Base-by-base conservation (phyloP, 2,888 invertebrate species). In the Tipula helvola region DNA sequence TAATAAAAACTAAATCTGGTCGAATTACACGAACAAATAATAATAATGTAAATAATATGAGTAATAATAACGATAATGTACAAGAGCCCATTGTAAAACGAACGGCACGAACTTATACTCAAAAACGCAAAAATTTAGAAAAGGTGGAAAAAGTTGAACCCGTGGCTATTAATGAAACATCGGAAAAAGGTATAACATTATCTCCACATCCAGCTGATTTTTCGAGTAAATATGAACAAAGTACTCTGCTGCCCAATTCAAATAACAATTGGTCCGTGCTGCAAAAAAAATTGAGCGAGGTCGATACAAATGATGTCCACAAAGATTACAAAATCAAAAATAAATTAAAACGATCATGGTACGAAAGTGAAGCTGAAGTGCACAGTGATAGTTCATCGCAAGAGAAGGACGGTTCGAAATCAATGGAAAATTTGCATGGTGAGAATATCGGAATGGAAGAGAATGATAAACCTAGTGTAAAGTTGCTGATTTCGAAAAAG, bases 401-500 rank as follows among this genome's bases (percentile, higher is more conserved):
- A 86, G 52, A 57, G 10, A 86, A 86, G 10, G 36, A 57, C 8
- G n/a, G 57, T 52, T 36, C 16, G 16, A 18, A 57, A 86, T 16
- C n/a, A n/a, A 36, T 36, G 13, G 12, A 39, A n/a, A 52, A 36
- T 36, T 86, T 52, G n/a, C 28, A 86, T 13, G 86, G 52, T 47
- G 42, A 87, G 83, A 57, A 52, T 57, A 36, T n/a, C 7, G 52
- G 86, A 86, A 16, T 87, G 36, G 88, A 88, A 10, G 90, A 91
- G 86, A 88, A 90, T 86, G 93, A 93, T 47, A 93, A 93, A 87
- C 93, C 93, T 85, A 92, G 94, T 90, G 95, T 95, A 28, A 95
- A 95, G 89, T 90, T 95, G 88, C 94, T 95, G 18, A 95, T 95
- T 88, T 95, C 95, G 1, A 95, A 95, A 90, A 97, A 96, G 90